phyloP scores from a whole-genome alignment of 2,797 vertebrate genomes.

The Poecile montanus region DNA sequence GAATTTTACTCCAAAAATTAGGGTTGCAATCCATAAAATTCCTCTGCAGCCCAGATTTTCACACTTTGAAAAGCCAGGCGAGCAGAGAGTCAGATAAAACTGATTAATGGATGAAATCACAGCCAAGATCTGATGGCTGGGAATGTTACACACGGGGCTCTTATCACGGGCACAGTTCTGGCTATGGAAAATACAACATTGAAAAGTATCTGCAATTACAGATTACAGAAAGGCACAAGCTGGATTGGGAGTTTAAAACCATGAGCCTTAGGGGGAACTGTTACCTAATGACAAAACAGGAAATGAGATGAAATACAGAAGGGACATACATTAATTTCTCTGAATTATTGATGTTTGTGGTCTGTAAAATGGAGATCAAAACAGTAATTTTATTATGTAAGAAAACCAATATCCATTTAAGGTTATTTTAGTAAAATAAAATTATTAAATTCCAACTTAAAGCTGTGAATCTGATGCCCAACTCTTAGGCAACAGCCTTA shows the following conservation, averaged over 20 bases:
- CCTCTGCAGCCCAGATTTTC: conserved; percentile 56
- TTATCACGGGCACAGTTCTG: background rate
- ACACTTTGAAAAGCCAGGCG: conserved; percentile 56
- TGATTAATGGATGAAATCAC: conserved; percentile 33
- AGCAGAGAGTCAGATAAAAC: conserved; percentile 48
- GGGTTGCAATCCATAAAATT: conserved; percentile 25
- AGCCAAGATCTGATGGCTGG: background rate
- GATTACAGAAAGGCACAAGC: background rate
- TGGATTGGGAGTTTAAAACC: background rate
- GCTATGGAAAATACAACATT: background rate
- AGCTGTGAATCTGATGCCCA: background rate
- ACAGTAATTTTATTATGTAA: background rate
- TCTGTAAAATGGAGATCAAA: conserved; percentile 12
- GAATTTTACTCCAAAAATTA: conserved; percentile 51
- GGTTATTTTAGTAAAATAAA: background rate
- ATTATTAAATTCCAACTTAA: background rate
- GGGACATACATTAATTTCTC: background rate
- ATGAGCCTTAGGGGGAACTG: background rate
- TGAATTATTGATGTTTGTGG: background rate
- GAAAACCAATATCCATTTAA: background rate
- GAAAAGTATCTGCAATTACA: background rate
- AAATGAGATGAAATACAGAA: background rate
- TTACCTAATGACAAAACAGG: background rate
- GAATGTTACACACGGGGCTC: background rate
- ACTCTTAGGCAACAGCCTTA: background rate